phyloP scores from a whole-genome alignment of 2,888 invertebrate species.

The Acleris sparsana region DNA sequence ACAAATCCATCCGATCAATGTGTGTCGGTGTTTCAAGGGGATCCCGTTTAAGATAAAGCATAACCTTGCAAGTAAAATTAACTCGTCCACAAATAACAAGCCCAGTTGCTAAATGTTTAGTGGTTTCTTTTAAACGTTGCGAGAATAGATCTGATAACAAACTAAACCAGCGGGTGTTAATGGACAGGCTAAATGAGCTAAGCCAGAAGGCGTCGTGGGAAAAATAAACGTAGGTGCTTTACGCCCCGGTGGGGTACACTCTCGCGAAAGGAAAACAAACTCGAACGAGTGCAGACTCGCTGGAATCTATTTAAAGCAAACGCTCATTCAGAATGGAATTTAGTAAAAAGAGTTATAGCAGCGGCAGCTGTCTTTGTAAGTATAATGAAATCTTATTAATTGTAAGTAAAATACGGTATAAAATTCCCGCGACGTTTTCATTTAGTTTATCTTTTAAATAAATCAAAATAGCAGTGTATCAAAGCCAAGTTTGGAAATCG shows the following conservation, averaged over 20 bases:
- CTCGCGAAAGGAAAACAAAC: conserved; percentile 44
- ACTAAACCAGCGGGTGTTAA: conserved; percentile 75
- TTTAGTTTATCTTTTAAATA: no score
- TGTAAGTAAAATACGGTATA: no score
- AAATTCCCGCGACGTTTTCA: no score
- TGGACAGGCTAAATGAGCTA: conserved; percentile 80
- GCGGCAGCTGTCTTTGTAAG: no score
- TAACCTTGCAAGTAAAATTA: conserved; percentile 27
- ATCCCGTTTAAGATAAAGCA: conserved; percentile 1
- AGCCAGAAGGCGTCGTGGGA: conserved; percentile 72
- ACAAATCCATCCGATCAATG: no score
- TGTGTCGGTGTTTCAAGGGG: conserved; percentile 15
- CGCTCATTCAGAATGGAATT: no score
- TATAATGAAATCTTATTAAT: no score
- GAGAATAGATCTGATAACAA: conserved; percentile 60
- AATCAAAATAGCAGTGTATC: no score
- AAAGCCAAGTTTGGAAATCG: no score
- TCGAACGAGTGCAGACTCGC: conserved; percentile 2
- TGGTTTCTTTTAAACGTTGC: conserved; percentile 32
- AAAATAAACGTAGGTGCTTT: conserved; percentile 58
- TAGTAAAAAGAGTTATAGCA: no score
- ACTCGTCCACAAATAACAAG: conserved; percentile 21
- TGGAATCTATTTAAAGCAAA: conserved; percentile 14
- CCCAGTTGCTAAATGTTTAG: conserved; percentile 29
- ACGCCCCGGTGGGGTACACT: conserved; percentile 44